Evolutionary conservation across 2,797 vertebrate species (phyloP).

Genomic region (Darevskia mixta): DNA sequence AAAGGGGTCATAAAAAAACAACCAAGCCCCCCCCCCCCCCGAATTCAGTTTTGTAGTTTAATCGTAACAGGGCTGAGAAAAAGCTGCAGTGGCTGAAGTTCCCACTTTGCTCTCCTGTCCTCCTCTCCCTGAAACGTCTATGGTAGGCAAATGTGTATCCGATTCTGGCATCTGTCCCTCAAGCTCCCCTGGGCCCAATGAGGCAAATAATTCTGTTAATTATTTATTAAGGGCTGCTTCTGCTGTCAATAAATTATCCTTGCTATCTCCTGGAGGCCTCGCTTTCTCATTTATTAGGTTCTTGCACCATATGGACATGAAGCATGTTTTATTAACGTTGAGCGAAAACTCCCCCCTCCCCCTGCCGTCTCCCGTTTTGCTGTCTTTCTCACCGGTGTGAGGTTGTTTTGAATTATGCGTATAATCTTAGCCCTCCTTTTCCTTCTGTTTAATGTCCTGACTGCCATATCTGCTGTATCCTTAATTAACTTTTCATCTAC

Average conservation of each 20-base stretch:
- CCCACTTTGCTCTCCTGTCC: background rate
- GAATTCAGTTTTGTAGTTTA: background rate
- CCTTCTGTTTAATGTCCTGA: constrained; percentile 4
- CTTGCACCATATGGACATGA: constrained; percentile 47
- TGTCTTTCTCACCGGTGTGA: constrained; percentile 17
- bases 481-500: constrained; percentile 67
- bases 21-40: fast-evolving
- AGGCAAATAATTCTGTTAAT: constrained; percentile 76
- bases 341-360: background rate
- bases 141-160: constrained; percentile 30
- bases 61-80: background rate
- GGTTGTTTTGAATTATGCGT: constrained; percentile 28
- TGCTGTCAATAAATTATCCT: constrained; percentile 73
- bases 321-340: constrained; percentile 52
- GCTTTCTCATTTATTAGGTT: constrained; percentile 55
- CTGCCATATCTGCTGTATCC: constrained; percentile 40
- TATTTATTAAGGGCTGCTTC: constrained; percentile 75
- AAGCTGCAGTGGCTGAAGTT: background rate
- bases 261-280: constrained; percentile 65
- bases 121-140: constrained; percentile 41
- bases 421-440: constrained; percentile 28
- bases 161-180: constrained; percentile 68
- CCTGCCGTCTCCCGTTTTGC: constrained; percentile 15
- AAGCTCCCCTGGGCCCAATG: constrained; percentile 70
- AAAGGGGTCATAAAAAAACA: background rate